Evolutionary conservation across 1,140 invertebrate species (phyloP), one percentile per base, ranked within the genome.

Genomic region (Zaprionus africanus): DNA sequence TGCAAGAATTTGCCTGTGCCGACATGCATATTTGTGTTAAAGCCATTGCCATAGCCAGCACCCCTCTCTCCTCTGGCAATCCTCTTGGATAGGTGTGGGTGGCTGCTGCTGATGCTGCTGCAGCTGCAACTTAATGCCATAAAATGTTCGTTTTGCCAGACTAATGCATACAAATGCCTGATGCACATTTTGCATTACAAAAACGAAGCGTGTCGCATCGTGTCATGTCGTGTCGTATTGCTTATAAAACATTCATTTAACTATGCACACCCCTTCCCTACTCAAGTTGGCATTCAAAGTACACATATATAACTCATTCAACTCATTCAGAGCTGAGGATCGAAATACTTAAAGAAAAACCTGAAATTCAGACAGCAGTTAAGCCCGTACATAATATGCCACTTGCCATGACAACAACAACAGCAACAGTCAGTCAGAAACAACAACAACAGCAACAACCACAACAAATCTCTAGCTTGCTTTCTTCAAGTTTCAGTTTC

Each of bases 131-230:
- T 68, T 77, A 73, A 77, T 73, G 74, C 85, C 85, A 83, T 90
- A 90, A 84, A 88, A 90, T 90, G 84, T 84, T 90, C 85, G 85
- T 90, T 90, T 84, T 84, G 78, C 85, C 69, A 88, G 84, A 36
- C 84, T 90, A 88, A 88, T 88, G 85, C 84, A 88, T 88, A 88
- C 85, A 88, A 88, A 88, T 88, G 85, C 67, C 84, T 88, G 85
- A 87, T 88, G 83, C 83, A 67, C 84, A 81, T 83, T 88, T 84
- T 88, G 84, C 84, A 88, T 87, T 85, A 85, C 82, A 86, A 79
- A 78, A 82, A 86, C 61, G 79, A 83, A 58, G 58, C 58, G 24
- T 60, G 58, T 60, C 64, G 61, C 31, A 17, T 57, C 60, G 66
- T 66, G 65, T 69, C 61, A 26, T 59, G 56, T 68, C 54, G 53